Conservation (phyloP, 2,113 vertebrate genomes). For the Melanerpes formicivorus region DNA sequence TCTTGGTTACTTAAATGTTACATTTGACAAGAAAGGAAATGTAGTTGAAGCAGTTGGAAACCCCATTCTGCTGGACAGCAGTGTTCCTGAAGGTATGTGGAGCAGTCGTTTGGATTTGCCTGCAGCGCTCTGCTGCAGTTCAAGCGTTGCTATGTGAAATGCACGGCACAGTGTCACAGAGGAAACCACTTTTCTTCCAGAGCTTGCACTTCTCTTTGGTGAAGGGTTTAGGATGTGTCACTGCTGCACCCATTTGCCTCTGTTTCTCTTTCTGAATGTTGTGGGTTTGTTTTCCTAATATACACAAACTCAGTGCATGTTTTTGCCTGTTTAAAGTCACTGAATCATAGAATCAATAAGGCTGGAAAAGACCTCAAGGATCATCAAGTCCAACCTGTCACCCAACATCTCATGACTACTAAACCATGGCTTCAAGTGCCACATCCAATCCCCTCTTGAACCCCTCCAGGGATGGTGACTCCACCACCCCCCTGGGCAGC, state of each 20-base stretch:
- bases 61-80: slow-evolving; percentile 87
- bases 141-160: not conserved
- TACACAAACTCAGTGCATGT: not conserved
- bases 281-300: not conserved
- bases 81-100: slow-evolving; percentile 81
- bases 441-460: no score
- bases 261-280: not conserved
- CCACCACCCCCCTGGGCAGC: no score
- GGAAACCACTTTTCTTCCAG: not conserved
- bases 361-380: no score
- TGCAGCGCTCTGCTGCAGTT: not conserved
- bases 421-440: no score
- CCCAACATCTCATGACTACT: no score
- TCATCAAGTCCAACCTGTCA: no score
- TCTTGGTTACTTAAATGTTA: slow-evolving; percentile 86
- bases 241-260: not conserved
- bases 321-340: not conserved
- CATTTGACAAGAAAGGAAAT: slow-evolving; percentile 84
- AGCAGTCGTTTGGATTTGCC: not conserved
- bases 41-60: slow-evolving; percentile 86
- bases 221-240: not conserved
- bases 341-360: no score
- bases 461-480: no score
- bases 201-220: not conserved
- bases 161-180: not conserved